phyloP scores from a whole-genome alignment of 2,113 vertebrate species.

The Caloenas nicobarica region DNA sequence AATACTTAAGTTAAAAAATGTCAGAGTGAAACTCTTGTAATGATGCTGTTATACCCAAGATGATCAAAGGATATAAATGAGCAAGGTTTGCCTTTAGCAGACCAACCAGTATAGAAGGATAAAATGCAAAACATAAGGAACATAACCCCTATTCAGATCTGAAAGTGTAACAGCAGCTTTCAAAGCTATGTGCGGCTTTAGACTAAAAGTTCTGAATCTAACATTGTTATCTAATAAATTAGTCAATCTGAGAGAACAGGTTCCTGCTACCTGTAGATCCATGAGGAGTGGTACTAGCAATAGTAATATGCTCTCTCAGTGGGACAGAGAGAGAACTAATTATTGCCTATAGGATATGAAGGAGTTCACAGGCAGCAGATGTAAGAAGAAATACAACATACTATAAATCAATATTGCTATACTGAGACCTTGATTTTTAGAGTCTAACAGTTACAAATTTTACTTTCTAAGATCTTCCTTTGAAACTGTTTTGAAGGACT shows the following conservation, averaged over 20 bases:
- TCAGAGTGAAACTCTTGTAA: neutral
- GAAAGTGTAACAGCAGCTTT: neutral
- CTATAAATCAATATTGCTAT: neutral
- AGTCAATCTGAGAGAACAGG: neutral
- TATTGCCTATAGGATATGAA: neutral
- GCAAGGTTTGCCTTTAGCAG: neutral
- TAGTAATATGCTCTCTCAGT: neutral
- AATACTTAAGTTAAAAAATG: neutral
- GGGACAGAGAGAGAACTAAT: neutral
- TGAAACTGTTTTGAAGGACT: neutral
- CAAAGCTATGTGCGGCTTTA: neutral
- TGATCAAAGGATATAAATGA: neutral
- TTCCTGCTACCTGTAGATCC: neutral
- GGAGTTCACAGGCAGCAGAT: neutral
- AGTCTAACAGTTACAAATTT: constrained; percentile 2
- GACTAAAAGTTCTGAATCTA: neutral
- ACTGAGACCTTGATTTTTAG: neutral
- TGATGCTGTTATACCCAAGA: neutral
- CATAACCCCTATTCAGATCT: neutral
- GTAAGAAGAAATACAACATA: neutral
- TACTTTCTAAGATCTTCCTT: neutral
- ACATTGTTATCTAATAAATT: neutral
- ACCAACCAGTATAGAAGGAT: neutral
- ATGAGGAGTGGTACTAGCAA: neutral
- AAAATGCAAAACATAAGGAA: neutral